Evolutionary conservation across 2,113 vertebrate species (phyloP), one percentile per base, ranked within the genome.

Genomic region (Apodemus speciosus): DNA sequence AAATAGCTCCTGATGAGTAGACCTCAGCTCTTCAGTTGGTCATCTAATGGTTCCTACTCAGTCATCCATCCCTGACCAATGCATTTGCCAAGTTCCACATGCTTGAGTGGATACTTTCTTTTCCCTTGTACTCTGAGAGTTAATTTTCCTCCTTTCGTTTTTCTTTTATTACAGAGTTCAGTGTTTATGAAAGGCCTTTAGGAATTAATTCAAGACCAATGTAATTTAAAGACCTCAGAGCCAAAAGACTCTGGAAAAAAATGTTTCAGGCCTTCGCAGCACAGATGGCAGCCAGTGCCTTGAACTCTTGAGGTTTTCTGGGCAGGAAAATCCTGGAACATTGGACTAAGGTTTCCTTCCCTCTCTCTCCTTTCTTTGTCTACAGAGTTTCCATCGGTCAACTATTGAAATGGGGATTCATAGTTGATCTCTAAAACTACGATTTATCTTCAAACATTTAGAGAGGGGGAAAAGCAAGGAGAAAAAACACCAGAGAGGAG

Each of bases 251-350:
- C 96, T 76, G 89, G 93, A 97, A 96, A 66, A 85, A 94, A 92
- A 62, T 60, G 62, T 89, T 92, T 93, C 23, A 72, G 91, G 89
- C 38, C 58, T 95, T 89, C 14, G n/a, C 88, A 96, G 43, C 40
- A 85, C 38, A 90, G 68, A 94, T 84, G 73, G 77, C 83, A 91
- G 92, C 95, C 96, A 96, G 87, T 1, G 0, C 64, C 58, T 93
- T 93, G 90, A 89, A 79, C 89, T 66, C 75, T n/a, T 96, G 94
- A 95, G 73, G 90, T 92, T 92, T 97, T 93, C 84, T 94, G 96
- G 86, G 69, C 68, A 92, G 62, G 68, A 92, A 97, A 90, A 90
- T 2, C 46, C 79, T 83, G 90, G 46, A 95, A 95, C 71, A 92
- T 58, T 88, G 77, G 73, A 94, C 89, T 79, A 49, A 94, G 72